These are phyloP conservation scores for Netelia virgata DNA, from an alignment of 2,888 invertebrate species.

Conservation along the genomic window DNA sequence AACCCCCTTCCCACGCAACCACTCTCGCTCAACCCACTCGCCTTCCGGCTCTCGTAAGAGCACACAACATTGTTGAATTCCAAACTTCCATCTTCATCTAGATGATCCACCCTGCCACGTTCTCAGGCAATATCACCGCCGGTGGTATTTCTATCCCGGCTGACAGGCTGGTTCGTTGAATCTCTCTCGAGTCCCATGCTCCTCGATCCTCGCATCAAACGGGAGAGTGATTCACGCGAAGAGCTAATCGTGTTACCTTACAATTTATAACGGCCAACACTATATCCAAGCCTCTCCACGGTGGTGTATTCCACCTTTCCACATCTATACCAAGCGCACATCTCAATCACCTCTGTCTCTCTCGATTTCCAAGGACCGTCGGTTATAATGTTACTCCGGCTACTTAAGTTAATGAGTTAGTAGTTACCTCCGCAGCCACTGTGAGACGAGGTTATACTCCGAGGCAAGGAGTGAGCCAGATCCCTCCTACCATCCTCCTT, in stretches of 20 bases:
- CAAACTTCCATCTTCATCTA: conserved; percentile 34
- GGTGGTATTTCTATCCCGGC: background rate
- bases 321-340: background rate
- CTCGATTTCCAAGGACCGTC: conserved; percentile 14
- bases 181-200: background rate
- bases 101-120: conserved; percentile 35
- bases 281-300: conserved; percentile 14
- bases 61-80: conserved; percentile 42
- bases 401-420: conserved; percentile 81
- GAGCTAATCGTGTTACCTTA: conserved; percentile 75
- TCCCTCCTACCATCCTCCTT: conserved; percentile 57
- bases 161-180: background rate
- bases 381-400: conserved; percentile 70
- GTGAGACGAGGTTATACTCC: conserved; percentile 27
- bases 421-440: conserved; percentile 72
- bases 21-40: conserved; percentile 15
- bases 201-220: conserved; percentile 28
- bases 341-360: conserved; percentile 18
- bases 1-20: background rate
- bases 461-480: conserved; percentile 25
- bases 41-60: background rate
- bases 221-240: conserved; percentile 67
- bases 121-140: conserved; percentile 22
- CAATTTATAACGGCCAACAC: conserved; percentile 74
- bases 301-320: conserved; percentile 1